Conservation (phyloP, 2,113 vertebrate genomes). For the Pogona vitticeps region DNA sequence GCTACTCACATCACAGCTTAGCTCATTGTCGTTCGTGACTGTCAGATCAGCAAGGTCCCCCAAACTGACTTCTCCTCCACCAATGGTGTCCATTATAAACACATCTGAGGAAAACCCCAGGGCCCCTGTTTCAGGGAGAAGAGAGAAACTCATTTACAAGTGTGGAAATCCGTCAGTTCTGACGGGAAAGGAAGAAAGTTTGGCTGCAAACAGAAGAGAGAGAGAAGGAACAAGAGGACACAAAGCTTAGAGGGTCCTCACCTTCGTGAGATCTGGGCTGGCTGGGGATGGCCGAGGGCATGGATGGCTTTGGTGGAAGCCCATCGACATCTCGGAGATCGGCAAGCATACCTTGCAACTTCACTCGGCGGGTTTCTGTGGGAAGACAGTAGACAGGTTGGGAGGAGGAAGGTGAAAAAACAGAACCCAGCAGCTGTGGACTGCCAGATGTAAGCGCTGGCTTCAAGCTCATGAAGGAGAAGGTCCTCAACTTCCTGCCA, state of each 20-base stretch:
- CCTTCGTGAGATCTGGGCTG: slow-evolving; percentile 84
- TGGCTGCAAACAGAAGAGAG: neutral
- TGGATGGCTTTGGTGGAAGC: slow-evolving; percentile 81
- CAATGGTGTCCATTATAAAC: slow-evolving; percentile 90
- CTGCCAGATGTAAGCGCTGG: accelerated
- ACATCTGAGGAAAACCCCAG: slow-evolving; percentile 90
- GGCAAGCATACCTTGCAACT: slow-evolving; percentile 87
- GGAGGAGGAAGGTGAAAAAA: neutral
- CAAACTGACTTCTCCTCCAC: slow-evolving; percentile 89
- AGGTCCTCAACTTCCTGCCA: neutral
- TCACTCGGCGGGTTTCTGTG: slow-evolving; percentile 86
- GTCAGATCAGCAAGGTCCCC: slow-evolving; percentile 93
- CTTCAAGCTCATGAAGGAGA: neutral
- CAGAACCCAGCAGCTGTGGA: too few relatives aligned
- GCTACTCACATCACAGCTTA: slow-evolving; percentile 88
- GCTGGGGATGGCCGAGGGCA: slow-evolving; percentile 78
- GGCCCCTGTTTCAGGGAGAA: slow-evolving; percentile 74
- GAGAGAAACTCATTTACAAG: neutral
- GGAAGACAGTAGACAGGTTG: accelerated
- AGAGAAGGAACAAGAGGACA: neutral
- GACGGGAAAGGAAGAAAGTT: accelerated
- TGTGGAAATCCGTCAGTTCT: accelerated
- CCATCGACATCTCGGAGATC: slow-evolving; percentile 78
- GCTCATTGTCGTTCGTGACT: slow-evolving; percentile 91
- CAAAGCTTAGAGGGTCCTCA: slow-evolving; percentile 57